Percentiles rank a stretch among this genome's conserved stretches.
Conservation (phyloP, 2,797 vertebrate species). For the Tiaroga cobitis region DNA sequence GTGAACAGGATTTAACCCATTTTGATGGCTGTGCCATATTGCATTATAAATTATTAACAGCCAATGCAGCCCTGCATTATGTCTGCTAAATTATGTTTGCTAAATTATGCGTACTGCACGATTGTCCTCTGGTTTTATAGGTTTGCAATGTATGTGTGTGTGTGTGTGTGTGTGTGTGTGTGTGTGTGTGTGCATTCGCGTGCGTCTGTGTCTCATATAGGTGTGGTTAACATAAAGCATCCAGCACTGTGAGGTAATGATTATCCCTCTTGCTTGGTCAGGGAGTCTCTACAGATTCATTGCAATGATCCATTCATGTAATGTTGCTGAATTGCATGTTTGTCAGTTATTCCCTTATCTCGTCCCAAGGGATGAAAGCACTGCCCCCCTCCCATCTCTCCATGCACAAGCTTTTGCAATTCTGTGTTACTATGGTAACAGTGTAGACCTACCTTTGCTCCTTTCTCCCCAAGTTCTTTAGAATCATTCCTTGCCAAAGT, state of each 20-base stretch:
- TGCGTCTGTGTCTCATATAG: conserved; percentile 9
- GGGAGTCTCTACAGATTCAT: conserved; percentile 23
- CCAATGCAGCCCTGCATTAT: conserved; percentile 72
- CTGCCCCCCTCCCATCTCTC: conserved; percentile 65
- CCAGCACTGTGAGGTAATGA: background rate
- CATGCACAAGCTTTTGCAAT: conserved; percentile 80
- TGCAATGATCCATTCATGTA: conserved; percentile 41
- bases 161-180: too few relatives aligned
- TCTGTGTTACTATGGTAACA: conserved; percentile 84
- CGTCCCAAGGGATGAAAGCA: conserved; percentile 58
- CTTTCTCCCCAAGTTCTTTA: conserved; percentile 31
- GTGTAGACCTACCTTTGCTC: conserved; percentile 71
- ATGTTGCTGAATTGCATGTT: conserved; percentile 49
- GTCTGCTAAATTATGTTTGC: conserved; percentile 72
- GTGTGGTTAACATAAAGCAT: conserved; percentile 18
- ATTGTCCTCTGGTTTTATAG: conserved; percentile 50
- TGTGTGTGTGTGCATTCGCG: conserved; percentile 10
- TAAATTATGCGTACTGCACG: conserved; percentile 62
- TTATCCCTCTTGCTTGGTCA: conserved; percentile 52
- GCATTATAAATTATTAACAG: conserved; percentile 82
- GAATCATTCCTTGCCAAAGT: conserved; percentile 38
- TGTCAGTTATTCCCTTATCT: conserved; percentile 47
- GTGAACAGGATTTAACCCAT: conserved; percentile 81
- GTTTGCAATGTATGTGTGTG: conserved; percentile 17
- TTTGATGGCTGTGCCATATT: conserved; percentile 82